Conservation (phyloP, 2,113 vertebrate species). For the Melanotaenia duboulayi region DNA sequence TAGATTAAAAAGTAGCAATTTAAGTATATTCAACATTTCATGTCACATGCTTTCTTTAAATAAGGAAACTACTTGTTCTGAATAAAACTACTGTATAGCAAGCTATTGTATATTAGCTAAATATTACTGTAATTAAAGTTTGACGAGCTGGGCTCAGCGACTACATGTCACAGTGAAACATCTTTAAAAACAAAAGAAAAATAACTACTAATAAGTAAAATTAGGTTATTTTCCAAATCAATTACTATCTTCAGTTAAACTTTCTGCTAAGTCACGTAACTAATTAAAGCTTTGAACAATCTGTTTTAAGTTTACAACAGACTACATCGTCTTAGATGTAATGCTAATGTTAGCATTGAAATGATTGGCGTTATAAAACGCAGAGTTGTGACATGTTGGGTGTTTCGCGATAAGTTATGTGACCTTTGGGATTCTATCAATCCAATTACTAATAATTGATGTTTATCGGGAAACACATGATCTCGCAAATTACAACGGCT, state of each 20-base stretch:
- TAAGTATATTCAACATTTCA: not conserved
- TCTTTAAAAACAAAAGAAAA: too few relatives aligned
- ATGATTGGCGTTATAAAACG: not conserved
- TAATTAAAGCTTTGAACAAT: too few relatives aligned
- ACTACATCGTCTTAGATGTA: not conserved
- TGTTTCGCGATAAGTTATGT: not conserved
- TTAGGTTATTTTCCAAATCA: not conserved
- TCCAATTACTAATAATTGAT: not conserved
- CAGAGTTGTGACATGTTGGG: not conserved
- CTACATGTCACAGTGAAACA: too few relatives aligned
- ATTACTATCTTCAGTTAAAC: too few relatives aligned
- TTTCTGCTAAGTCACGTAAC: too few relatives aligned
- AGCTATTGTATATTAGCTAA: not conserved
- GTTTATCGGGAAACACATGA: slow-evolving; percentile 9
- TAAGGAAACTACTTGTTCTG: not conserved
- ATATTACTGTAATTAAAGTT: not conserved
- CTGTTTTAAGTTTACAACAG: not conserved
- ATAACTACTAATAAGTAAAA: not conserved
- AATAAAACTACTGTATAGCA: not conserved
- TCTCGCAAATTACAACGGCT: not conserved
- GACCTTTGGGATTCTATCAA: not conserved
- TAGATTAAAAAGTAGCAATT: not conserved
- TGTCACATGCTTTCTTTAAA: not conserved
- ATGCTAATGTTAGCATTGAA: not conserved
- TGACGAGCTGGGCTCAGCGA: not conserved